Evolutionary conservation across 1,140 invertebrate species (phyloP).

Genomic region (Cydia splendana): DNA sequence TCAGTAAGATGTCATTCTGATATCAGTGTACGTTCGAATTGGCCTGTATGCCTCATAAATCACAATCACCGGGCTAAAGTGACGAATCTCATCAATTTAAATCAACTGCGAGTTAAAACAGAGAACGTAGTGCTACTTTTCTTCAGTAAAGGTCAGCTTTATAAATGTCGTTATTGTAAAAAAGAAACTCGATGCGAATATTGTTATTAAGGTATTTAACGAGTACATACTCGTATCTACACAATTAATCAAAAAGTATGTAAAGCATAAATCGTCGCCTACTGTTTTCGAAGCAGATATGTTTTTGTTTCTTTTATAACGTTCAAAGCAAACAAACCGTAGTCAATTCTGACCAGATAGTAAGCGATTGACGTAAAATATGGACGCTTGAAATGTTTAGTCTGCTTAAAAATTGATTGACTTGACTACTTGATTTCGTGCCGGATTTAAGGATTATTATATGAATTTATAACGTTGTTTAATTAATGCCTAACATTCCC

Average conservation of each 20-base stretch:
- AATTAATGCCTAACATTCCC: too few relatives aligned
- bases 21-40: too few relatives aligned
- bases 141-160: not conserved
- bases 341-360: too few relatives aligned
- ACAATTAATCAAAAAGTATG: not conserved
- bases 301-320: too few relatives aligned
- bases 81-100: not conserved
- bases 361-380: too few relatives aligned
- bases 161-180: constrained; percentile 12
- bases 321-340: too few relatives aligned
- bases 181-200: not conserved
- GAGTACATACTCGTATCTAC: not conserved
- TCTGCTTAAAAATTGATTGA: too few relatives aligned
- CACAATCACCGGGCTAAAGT: constrained; percentile 1
- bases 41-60: not conserved
- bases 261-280: not conserved
- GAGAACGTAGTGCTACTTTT: not conserved
- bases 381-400: too few relatives aligned
- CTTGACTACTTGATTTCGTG: too few relatives aligned
- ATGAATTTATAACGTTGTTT: too few relatives aligned
- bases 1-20: too few relatives aligned
- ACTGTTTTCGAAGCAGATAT: not conserved
- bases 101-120: not conserved
- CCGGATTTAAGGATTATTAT: too few relatives aligned
- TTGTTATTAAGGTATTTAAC: not conserved